Evolutionary conservation across 2,888 invertebrate genomes (phyloP).

Genomic region (Stenurella melanura): DNA sequence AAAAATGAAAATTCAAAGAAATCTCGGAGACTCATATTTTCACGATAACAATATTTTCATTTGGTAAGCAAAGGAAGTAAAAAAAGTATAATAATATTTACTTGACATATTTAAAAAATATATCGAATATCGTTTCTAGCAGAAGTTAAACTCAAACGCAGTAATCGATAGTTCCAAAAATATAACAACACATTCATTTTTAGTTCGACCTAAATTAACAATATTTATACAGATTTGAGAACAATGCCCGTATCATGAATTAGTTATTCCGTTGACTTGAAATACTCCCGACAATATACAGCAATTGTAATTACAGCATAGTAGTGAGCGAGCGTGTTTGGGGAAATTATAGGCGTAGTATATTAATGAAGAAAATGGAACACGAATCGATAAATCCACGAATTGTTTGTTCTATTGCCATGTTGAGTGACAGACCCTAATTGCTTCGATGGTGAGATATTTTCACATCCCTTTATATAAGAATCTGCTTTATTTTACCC

Average conservation of each 20-base stretch:
- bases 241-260: slow-evolving; percentile 7
- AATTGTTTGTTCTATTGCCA: slow-evolving; percentile 19
- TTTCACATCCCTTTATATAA: slow-evolving; percentile 8
- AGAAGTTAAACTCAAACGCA: not conserved
- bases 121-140: no score
- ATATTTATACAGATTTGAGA: not conserved
- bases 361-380: not conserved
- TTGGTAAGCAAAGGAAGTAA: no score
- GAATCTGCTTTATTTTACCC: slow-evolving; percentile 2
- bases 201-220: not conserved
- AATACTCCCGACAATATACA: not conserved
- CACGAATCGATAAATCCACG: slow-evolving; percentile 26
- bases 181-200: not conserved
- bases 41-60: no score
- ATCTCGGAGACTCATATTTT: no score
- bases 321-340: not conserved
- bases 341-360: not conserved
- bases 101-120: no score
- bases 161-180: not conserved
- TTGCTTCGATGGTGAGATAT: not conserved
- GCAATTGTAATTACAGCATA: not conserved
- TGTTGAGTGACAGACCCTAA: slow-evolving; percentile 13
- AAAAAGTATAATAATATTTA: no score
- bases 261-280: slow-evolving; percentile 14
- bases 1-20: no score